These are phyloP conservation scores for Leptodactylus fallax DNA, from an alignment of 2,797 vertebrate species.

Conservation along the genomic window DNA sequence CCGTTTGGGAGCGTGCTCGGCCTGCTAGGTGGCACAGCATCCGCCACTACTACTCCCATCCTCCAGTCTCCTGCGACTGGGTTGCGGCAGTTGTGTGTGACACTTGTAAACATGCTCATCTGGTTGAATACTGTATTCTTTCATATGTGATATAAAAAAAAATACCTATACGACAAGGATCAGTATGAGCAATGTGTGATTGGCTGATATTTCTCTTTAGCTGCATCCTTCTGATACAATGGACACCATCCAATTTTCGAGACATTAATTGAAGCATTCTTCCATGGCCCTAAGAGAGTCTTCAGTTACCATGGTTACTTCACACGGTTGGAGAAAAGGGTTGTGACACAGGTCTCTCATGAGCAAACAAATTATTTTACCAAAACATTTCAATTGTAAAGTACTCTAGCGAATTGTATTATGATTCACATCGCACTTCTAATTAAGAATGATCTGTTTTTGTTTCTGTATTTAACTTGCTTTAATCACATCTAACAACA, in stretches of 20 bases:
- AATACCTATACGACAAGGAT: no score
- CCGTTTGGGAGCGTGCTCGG: no score
- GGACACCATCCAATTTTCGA: not conserved
- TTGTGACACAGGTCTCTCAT: constrained; percentile 17
- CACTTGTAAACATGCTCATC: not conserved
- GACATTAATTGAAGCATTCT: constrained; percentile 7
- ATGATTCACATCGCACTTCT: not conserved
- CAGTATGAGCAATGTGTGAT: not conserved
- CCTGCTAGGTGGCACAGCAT: no score
- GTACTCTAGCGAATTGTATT: not conserved
- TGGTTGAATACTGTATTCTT: not conserved
- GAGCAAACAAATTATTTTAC: constrained; percentile 24
- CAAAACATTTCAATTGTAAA: constrained; percentile 25
- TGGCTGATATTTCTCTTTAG: not conserved
- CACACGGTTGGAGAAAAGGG: no score
- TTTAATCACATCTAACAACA: not conserved
- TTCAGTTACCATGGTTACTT: constrained; percentile 1
- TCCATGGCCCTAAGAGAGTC: constrained; percentile 13
- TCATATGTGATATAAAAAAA: not conserved
- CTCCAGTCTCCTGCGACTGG: no score
- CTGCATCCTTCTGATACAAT: not conserved
- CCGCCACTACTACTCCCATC: no score
- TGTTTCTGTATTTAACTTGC: not conserved
- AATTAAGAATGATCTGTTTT: not conserved
- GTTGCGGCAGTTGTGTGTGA: no score